Percentiles rank a stretch among this genome's conserved stretches.
These are phyloP conservation scores for Platysteira castanea DNA, from an alignment of 2,113 vertebrate species.

Conservation along the genomic window DNA sequence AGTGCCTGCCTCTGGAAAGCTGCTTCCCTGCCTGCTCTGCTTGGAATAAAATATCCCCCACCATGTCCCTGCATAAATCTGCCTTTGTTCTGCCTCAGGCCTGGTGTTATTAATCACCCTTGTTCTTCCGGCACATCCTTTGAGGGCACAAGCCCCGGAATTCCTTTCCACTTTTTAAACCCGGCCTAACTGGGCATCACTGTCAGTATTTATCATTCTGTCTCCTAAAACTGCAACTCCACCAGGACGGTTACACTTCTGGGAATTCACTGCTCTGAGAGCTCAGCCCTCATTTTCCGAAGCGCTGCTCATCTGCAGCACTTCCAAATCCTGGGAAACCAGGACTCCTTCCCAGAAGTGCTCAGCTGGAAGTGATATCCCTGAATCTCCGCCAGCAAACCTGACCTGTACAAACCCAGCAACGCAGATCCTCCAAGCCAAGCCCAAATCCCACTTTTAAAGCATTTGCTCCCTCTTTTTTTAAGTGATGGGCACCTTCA, in stretches of 20 bases:
- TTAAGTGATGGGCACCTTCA: not conserved
- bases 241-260: not conserved
- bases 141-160: not conserved
- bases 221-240: not conserved
- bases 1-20: not conserved
- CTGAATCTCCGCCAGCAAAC: not conserved
- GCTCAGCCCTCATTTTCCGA: not conserved
- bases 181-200: not conserved
- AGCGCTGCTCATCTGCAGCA: not conserved
- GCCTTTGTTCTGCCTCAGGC: not conserved
- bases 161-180: not conserved
- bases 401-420: not conserved
- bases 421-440: fast-evolving
- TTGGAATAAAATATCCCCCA: not conserved
- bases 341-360: not conserved
- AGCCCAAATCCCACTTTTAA: not conserved
- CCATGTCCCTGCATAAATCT: not conserved
- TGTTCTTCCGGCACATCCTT: not conserved
- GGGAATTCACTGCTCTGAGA: not conserved
- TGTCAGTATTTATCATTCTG: not conserved
- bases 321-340: not conserved
- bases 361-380: not conserved
- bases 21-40: not conserved
- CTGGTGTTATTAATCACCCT: fast-evolving
- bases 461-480: not conserved